Evolutionary conservation across 2,797 vertebrate species (phyloP).

Genomic region (Toxotes lorentzi): DNA sequence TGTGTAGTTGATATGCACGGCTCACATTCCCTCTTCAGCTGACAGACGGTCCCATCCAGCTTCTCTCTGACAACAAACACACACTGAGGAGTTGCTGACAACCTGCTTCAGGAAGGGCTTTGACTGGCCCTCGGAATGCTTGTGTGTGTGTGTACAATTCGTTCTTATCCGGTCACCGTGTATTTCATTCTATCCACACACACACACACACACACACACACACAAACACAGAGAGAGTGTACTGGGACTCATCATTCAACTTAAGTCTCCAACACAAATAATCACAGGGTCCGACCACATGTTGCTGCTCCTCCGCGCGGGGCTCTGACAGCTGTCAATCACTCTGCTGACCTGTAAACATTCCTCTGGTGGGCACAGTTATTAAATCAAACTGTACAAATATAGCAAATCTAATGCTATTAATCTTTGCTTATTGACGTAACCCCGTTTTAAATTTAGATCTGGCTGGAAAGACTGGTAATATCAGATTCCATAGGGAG

Average conservation of each 20-base stretch:
- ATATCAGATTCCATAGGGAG: constrained; percentile 77
- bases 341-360: constrained; percentile 74
- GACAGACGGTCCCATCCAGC: constrained; percentile 77
- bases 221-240: constrained; percentile 50
- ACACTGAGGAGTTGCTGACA: constrained; percentile 77
- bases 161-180: constrained; percentile 42
- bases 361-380: constrained; percentile 65
- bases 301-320: constrained; percentile 49
- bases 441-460: constrained; percentile 76
- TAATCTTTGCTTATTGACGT: constrained; percentile 79
- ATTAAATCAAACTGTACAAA: constrained; percentile 82
- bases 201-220: constrained; percentile 29
- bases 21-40: constrained; percentile 56
- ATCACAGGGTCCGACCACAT: constrained; percentile 73
- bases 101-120: constrained; percentile 64
- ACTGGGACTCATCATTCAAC: constrained; percentile 79
- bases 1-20: constrained; percentile 52
- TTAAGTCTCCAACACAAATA: constrained; percentile 82
- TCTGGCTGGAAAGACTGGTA: constrained; percentile 67
- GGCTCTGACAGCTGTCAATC: constrained; percentile 81
- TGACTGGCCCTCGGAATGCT: constrained; percentile 44
- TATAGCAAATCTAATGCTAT: constrained; percentile 76
- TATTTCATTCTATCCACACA: constrained; percentile 36
- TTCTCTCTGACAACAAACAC: constrained; percentile 80
- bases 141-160: constrained; percentile 38